phyloP scores from a whole-genome alignment of 2,888 invertebrate genomes.

The Diploptera punctata region DNA sequence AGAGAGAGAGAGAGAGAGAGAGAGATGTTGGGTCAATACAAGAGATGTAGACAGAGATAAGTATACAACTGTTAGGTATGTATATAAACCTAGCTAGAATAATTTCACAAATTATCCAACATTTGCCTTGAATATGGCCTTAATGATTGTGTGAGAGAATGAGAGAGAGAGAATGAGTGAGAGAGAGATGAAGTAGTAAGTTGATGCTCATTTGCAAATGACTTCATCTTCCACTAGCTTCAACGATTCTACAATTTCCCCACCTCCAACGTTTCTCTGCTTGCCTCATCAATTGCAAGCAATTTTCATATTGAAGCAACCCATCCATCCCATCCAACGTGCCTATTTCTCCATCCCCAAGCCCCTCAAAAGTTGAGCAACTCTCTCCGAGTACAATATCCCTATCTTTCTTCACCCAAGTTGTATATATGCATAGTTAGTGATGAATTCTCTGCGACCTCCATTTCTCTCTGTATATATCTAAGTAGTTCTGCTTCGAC shows the following conservation, averaged over 20 bases:
- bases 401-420: too few relatives aligned
- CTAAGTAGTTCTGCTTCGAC: conserved; percentile 41
- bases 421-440: not conserved
- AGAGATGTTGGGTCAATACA: too few relatives aligned
- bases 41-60: too few relatives aligned
- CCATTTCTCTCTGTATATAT: too few relatives aligned
- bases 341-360: conserved; percentile 3
- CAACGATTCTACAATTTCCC: conserved; percentile 19
- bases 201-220: conserved; percentile 43
- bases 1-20: too few relatives aligned
- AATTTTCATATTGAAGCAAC: conserved; percentile 45
- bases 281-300: conserved; percentile 44
- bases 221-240: conserved; percentile 41
- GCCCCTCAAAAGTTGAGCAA: conserved; percentile 19
- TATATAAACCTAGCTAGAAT: conserved; percentile 48
- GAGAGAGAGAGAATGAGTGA: conserved; percentile 23
- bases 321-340: conserved; percentile 37
- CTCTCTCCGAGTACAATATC: conserved; percentile 16
- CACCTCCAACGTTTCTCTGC: conserved; percentile 31
- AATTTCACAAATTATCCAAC: conserved; percentile 55
- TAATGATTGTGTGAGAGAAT: conserved; percentile 37
- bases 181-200: conserved; percentile 14
- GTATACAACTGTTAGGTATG: not conserved
- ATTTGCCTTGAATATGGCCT: conserved; percentile 55
- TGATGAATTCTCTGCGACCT: conserved; percentile 11